A percentile compares a stretch with the other conserved stretches of the same genome.
Evolutionary conservation across 2,113 vertebrate genomes (phyloP).

Genomic region (Upupa epops): DNA sequence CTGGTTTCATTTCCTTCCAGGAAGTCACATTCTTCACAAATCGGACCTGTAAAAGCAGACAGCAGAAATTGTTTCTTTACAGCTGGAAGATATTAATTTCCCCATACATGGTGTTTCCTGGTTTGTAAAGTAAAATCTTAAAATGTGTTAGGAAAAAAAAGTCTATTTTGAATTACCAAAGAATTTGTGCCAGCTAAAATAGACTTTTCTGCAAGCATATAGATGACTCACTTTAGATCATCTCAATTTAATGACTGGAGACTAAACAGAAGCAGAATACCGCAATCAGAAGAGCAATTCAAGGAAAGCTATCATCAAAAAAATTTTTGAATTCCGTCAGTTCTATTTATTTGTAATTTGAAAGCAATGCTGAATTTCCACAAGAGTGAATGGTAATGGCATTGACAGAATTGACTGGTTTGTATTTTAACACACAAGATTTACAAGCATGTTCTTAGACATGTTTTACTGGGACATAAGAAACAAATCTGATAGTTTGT

Average conservation of each 20-base stretch:
- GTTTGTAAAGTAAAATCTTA: neutral
- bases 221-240: neutral
- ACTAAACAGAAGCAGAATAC: neutral
- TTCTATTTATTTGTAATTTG: neutral
- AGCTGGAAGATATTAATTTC: neutral
- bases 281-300: neutral
- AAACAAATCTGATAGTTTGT: neutral
- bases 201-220: neutral
- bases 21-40: constrained; percentile 95
- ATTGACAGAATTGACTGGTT: neutral
- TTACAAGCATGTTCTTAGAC: neutral
- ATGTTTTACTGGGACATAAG: neutral
- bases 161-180: neutral
- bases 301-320: neutral
- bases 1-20: constrained; percentile 96
- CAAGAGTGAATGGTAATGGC: neutral
- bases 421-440: neutral
- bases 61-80: neutral
- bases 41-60: constrained; percentile 80
- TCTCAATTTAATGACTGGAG: neutral
- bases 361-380: neutral
- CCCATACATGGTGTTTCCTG: neutral
- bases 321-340: neutral
- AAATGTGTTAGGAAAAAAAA: neutral
- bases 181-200: neutral